phyloP scores from a whole-genome alignment of 2,888 invertebrate genomes.

The Apamea monoglypha region DNA sequence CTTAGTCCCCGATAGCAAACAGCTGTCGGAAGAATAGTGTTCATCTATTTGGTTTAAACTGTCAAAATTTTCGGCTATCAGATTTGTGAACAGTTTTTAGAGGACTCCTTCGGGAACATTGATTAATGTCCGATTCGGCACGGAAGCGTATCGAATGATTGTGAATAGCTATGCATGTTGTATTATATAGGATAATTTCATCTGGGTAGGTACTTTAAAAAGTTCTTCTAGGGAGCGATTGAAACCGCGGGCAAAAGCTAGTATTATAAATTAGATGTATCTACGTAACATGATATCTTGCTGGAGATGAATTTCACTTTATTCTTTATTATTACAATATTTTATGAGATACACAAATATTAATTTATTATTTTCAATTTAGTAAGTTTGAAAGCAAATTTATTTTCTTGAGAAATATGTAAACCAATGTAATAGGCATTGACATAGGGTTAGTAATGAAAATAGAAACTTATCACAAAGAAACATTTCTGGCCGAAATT shows the following conservation, averaged over 20 bases:
- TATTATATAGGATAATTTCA: not conserved
- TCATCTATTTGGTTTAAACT: not conserved
- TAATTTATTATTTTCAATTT: slow-evolving; percentile 17
- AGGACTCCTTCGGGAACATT: not conserved
- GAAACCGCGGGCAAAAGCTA: not conserved
- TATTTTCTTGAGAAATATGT: slow-evolving; percentile 12
- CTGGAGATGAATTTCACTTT: not conserved
- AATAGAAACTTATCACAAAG: slow-evolving; percentile 22
- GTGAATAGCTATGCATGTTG: too few species aligned
- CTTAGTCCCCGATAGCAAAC: not conserved
- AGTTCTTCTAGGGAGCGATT: not conserved
- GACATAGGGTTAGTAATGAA: slow-evolving; percentile 3
- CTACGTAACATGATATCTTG: not conserved
- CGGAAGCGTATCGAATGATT: too few species aligned
- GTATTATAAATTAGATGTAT: not conserved
- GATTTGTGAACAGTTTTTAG: not conserved
- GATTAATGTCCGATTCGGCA: not conserved
- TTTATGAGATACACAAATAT: not conserved
- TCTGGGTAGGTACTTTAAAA: too few species aligned
- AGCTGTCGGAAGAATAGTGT: not conserved
- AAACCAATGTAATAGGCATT: slow-evolving; percentile 2
- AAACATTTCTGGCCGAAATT: slow-evolving; percentile 6
- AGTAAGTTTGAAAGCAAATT: not conserved
- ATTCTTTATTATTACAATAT: slow-evolving; percentile 1
- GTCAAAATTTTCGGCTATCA: not conserved